These are phyloP conservation scores for Thumatha senex DNA, from an alignment of 2,888 invertebrate genomes.

Conservation along the genomic window DNA sequence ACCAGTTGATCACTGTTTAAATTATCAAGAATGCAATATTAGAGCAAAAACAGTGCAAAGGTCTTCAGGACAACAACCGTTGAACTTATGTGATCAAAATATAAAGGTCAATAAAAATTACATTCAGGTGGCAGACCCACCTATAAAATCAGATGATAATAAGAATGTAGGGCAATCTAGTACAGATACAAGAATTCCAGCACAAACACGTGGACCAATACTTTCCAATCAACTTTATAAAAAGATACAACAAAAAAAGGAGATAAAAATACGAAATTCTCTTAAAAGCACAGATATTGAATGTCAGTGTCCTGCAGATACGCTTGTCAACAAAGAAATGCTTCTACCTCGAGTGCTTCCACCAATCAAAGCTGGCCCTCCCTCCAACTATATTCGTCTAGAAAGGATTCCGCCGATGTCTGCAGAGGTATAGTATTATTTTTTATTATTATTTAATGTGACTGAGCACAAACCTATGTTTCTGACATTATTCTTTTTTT, in stretches of 20 bases:
- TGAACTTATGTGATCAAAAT: not conserved
- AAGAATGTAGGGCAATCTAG: not conserved
- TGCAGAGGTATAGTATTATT: not conserved
- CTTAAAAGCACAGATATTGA: slow-evolving; percentile 10
- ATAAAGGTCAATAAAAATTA: not conserved
- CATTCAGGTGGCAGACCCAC: not conserved
- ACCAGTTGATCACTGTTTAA: not conserved
- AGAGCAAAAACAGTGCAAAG: not conserved
- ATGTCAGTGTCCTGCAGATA: slow-evolving; percentile 36
- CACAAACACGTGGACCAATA: not conserved
- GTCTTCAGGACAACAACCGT: not conserved
- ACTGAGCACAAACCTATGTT: no score
- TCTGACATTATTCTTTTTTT: no score
- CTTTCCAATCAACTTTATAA: not conserved
- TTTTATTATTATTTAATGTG: not conserved
- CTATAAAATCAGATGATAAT: not conserved
- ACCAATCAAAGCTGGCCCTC: not conserved
- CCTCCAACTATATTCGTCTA: not conserved
- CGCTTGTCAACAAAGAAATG: no score
- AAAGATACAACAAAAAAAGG: not conserved
- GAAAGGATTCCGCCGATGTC: not conserved
- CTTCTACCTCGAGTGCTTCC: not conserved
- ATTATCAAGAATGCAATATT: not conserved
- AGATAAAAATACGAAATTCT: not conserved
- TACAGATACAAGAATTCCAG: not conserved